Evolutionary conservation across 2,888 invertebrate genomes (phyloP), one percentile per base, ranked within the genome.

Genomic region (Rhyacophila evoluta): DNA sequence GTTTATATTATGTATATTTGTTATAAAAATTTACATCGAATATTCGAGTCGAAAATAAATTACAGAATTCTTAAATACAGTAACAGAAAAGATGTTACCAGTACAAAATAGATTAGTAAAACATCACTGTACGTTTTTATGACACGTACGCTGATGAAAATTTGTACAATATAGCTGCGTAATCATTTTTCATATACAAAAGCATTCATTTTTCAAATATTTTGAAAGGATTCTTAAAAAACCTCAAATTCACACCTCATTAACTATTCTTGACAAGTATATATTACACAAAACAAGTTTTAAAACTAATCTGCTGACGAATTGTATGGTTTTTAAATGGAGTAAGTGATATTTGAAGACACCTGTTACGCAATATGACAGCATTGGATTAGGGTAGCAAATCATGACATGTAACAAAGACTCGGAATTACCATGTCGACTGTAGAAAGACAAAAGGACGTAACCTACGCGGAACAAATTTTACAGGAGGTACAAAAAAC

Each of bases 151-250:
- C 55, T 55, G 55, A 55, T 55, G 19, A 55, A 55, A 55, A 55
- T 55, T 55, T 55, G 55, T 55, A 55, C 55, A 55, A 55, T 55
- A 55, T 55, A 55, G 55, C 55, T 55, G 55, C 55, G 19, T 55
- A 19, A 10, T 55, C n/a, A 19, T 8, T 6, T 15, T 55, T 55
- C 15, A 12, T 25, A 55, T 55, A 33, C 29, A 25, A 25, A 55
- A 55, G 25, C 55, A 55, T 55, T 55, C 55, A 19, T 55, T 55
- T 55, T 55, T 19, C 55, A 55, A 25, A 3, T 4, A 19, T 41
- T 41, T 38, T 38, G 38, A 41, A 41, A 41, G 3, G 41, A 41
- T 41, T 41, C 19, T 39, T 3, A 12, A 39, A 39, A n/a, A 12
- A 39, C 12, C 1, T 55, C 12, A 5, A 55, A 55, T 8, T 19